Conservation (phyloP, 2,888 invertebrate genomes). For the Eremobia ochroleuca region DNA sequence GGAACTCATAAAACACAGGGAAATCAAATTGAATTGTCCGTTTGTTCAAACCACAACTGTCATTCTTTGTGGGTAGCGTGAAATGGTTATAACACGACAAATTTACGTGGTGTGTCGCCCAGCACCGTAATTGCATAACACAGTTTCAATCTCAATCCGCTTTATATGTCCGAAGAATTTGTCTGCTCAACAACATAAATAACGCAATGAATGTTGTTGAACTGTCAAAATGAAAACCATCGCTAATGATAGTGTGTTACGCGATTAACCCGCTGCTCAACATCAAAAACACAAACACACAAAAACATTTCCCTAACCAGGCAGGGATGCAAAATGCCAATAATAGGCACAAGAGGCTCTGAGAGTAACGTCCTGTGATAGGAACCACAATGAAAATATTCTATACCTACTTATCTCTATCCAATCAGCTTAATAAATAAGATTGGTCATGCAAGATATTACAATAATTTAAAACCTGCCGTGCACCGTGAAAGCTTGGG, state of each 20-base stretch:
- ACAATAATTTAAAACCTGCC: background rate
- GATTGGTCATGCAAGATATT: conserved; percentile 6
- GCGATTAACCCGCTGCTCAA: background rate
- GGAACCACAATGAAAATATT: background rate
- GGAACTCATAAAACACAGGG: too few species aligned
- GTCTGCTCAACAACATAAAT: too few species aligned
- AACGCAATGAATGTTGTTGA: too few species aligned
- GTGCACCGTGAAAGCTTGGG: too few species aligned
- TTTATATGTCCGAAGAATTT: too few species aligned
- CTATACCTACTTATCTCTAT: background rate
- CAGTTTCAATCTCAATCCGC: too few species aligned
- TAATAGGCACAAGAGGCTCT: background rate
- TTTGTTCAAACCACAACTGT: background rate
- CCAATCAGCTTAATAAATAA: background rate
- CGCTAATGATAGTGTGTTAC: too few species aligned
- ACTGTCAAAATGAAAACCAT: too few species aligned
- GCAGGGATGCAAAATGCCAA: too few species aligned
- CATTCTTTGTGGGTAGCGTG: background rate
- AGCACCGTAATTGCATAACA: too few species aligned
- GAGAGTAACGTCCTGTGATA: background rate
- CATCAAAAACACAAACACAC: too few species aligned
- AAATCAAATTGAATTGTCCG: background rate
- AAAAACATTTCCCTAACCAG: background rate
- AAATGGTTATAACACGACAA: background rate
- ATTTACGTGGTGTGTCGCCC: too few species aligned